These are phyloP conservation scores for Anguilla megastoma DNA, from an alignment of 2,797 vertebrate species.

Conservation along the genomic window DNA sequence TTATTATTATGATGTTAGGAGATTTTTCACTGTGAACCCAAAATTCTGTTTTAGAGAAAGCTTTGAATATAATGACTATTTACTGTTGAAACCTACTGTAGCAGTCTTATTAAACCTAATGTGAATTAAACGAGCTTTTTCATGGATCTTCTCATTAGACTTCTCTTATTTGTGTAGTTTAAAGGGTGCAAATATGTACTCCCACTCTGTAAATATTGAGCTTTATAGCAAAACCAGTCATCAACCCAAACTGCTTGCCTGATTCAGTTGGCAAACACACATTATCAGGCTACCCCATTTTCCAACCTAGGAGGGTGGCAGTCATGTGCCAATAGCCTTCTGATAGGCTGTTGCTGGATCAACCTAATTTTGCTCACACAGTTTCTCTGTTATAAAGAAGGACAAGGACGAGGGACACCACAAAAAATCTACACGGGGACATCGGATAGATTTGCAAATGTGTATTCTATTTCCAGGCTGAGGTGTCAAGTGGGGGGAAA, in stretches of 20 bases:
- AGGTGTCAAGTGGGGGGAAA: not conserved
- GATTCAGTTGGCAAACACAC: not conserved
- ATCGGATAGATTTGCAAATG: not conserved
- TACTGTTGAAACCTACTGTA: not conserved
- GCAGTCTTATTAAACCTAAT: conserved; percentile 9
- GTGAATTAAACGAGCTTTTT: not conserved
- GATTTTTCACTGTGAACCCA: conserved; percentile 36
- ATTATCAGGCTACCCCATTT: not conserved
- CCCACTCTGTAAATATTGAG: not conserved
- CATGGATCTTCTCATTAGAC: not conserved
- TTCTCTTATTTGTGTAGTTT: not conserved
- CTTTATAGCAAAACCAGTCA: not conserved
- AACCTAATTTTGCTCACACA: not conserved
- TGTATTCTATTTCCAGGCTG: not conserved
- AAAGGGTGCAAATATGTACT: not conserved
- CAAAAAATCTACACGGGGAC: not conserved
- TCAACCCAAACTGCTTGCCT: not conserved
- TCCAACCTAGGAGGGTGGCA: not conserved
- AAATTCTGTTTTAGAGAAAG: conserved; percentile 22
- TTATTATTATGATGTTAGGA: conserved; percentile 31
- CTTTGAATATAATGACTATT: not conserved
- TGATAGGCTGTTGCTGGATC: not conserved
- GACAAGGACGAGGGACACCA: not conserved
- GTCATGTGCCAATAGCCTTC: not conserved
- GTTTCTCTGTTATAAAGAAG: not conserved